Evolutionary conservation across 2,113 vertebrate species (phyloP), one percentile per base, ranked within the genome.

Genomic region (Heterochromis multidens): DNA sequence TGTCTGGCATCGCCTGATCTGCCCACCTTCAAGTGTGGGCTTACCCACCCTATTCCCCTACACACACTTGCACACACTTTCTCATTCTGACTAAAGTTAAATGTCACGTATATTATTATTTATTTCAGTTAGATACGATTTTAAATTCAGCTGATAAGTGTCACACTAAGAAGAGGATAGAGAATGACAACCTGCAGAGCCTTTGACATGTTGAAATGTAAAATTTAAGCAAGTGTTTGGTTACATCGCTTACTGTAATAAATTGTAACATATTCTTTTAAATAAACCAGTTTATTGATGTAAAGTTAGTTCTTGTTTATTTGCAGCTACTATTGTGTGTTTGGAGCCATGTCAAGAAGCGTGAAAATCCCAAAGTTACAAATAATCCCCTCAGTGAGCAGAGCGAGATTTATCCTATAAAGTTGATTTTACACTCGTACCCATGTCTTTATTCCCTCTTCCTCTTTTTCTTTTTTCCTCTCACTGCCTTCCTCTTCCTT

Each of bases 231-330:
- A 84, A 86, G 82, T 90, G 82, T 86, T 96, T 94, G 95, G 96
- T 96, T 95, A 96, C 93, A 94, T 96, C 92, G 95, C 96, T 96
- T 96, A 96, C 95, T 97, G 97, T 97, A 97, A 97, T 96, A 97
- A 97, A 97, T 97, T 97, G 97, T 97, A 98, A 97, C 96, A 97
- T 98, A 98, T 97, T 97, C 96, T 98, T 98, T 97, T 97, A 97
- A 97, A 98, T 98, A 97, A 98, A 97, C 95, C 79, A 90, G 96
- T 97, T 97, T 97, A 97, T 97, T 97, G 97, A 97, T 95, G 95
- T 90, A 90, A 79, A 59, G 35, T 59, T 46, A 8, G n/a, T 21
- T 74, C 23, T 56, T 67, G 35, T 40, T 76, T 85, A n/a, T 86
- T 29, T 67, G 17, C 4, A n/a, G 12, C 25, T 74, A 23, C 25